Evolutionary conservation across 2,797 vertebrate genomes (phyloP).

Genomic region (Alcedo atthis): DNA sequence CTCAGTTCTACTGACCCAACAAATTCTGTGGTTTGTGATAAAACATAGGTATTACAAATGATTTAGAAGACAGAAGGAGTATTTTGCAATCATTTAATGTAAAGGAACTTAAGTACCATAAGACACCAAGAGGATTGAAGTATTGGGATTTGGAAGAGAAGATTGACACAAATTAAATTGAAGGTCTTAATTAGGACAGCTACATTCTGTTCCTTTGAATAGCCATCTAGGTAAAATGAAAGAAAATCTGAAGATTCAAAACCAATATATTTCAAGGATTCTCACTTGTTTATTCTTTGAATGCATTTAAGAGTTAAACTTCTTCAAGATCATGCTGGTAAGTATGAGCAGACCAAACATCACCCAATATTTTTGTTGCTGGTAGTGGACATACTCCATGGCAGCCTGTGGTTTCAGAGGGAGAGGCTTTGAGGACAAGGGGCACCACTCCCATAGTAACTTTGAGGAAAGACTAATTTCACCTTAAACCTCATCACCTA

Average conservation of each 20-base stretch:
- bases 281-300: not conserved
- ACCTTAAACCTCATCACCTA: fast-evolving
- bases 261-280: not conserved
- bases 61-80: not conserved
- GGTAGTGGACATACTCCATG: not conserved
- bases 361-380: not conserved
- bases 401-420: not conserved
- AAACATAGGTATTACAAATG: not conserved
- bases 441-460: not conserved
- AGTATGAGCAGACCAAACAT: not conserved
- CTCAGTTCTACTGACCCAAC: not conserved
- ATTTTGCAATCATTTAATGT: not conserved
- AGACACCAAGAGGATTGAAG: not conserved
- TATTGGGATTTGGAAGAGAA: not conserved
- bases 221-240: not conserved
- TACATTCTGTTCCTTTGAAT: not conserved
- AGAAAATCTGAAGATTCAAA: not conserved
- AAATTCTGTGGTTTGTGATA: not conserved
- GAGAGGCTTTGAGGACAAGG: not conserved
- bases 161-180: not conserved
- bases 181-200: not conserved
- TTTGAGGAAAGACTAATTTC: not conserved
- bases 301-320: not conserved
- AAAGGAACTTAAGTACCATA: not conserved
- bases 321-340: not conserved